A percentile compares a stretch with the other conserved stretches of the same genome.
These are phyloP conservation scores for Bryconaethiops microstoma DNA, from an alignment of 2,797 vertebrate genomes.

Conservation along the genomic window DNA sequence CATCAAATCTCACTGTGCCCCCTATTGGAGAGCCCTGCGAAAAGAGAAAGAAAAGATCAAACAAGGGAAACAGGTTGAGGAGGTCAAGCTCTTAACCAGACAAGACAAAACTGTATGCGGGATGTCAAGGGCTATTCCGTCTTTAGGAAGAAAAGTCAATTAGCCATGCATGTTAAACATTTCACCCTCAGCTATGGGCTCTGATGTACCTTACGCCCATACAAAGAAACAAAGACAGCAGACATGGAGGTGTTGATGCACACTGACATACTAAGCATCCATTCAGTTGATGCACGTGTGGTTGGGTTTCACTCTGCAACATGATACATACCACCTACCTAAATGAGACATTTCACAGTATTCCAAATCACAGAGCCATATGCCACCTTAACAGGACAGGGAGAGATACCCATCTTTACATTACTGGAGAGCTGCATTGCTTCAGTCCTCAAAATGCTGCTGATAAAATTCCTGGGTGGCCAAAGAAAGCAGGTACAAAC, in stretches of 20 bases:
- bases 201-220: slow-evolving; percentile 13
- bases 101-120: not conserved
- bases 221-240: slow-evolving; percentile 2
- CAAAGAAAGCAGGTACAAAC: no score
- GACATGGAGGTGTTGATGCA: slow-evolving; percentile 23
- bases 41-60: slow-evolving; percentile 3
- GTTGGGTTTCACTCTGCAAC: slow-evolving; percentile 63
- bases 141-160: no score
- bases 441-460: no score
- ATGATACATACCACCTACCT: slow-evolving; percentile 46
- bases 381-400: no score
- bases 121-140: not conserved
- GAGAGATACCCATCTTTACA: no score
- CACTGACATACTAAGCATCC: slow-evolving; percentile 52
- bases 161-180: not conserved
- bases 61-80: not conserved
- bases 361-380: no score
- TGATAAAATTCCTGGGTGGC: no score
- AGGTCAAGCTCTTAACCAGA: not conserved
- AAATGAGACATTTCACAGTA: no score
- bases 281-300: slow-evolving; percentile 35
- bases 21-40: slow-evolving; percentile 80
- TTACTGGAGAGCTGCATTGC: no score
- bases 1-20: slow-evolving; percentile 68
- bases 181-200: not conserved